Conservation (phyloP, 2,888 invertebrate species). For the Mesochorus sp. region DNA sequence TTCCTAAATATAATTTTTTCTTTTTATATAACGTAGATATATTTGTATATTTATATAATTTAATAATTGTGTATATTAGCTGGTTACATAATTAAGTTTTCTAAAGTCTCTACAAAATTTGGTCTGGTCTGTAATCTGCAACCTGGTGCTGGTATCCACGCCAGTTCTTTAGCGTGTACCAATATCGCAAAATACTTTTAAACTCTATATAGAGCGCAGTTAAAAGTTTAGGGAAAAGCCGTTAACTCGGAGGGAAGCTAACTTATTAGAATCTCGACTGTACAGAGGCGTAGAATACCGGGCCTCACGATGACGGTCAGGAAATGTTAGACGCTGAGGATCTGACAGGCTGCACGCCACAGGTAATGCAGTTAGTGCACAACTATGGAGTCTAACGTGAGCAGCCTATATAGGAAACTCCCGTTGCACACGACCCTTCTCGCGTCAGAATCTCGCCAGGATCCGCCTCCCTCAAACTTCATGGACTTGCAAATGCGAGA, state of each 20-base stretch:
- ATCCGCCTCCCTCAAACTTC: constrained; percentile 39
- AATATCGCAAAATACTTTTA: no score
- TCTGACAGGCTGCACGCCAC: constrained; percentile 21
- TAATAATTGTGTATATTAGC: no score
- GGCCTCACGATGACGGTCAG: constrained; percentile 28
- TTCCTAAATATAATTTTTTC: no score
- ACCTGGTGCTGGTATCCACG: no score
- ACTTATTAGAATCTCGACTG: constrained; percentile 14
- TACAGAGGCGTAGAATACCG: neutral
- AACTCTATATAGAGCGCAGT: neutral
- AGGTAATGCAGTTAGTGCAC: constrained; percentile 44
- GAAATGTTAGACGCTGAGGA: constrained; percentile 34
- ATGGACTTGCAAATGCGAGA: constrained; percentile 51
- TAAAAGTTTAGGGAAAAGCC: neutral
- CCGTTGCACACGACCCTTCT: neutral
- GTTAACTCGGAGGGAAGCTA: constrained; percentile 21
- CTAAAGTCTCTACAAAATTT: no score
- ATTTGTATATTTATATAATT: no score
- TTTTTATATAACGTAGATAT: no score
- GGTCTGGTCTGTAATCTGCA: no score
- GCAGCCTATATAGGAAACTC: constrained; percentile 24
- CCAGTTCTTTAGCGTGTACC: no score
- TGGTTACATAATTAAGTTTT: no score
- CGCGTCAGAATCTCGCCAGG: neutral
- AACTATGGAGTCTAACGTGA: neutral